Conservation (phyloP, 1,140 invertebrate genomes). For the Diorhabda carinulata region DNA sequence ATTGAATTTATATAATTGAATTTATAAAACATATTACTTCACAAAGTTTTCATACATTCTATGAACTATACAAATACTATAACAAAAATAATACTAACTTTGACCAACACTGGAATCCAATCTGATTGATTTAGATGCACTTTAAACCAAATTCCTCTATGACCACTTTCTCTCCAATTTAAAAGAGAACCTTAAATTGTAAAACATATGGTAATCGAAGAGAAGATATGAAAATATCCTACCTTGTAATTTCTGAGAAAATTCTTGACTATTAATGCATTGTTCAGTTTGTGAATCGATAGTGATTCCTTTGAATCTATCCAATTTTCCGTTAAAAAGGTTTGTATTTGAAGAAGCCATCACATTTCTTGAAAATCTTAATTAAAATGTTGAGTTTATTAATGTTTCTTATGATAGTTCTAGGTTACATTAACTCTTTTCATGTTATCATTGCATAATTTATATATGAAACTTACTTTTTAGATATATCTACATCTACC, state of each 20-base stretch:
- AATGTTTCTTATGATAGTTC: no score
- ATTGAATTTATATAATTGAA: no score
- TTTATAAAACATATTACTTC: no score
- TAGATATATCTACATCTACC: no score
- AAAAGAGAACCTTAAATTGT: slow-evolving; percentile 64
- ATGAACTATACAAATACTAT: no score
- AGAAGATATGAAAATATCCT: slow-evolving; percentile 19
- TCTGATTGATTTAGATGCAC: slow-evolving; percentile 64
- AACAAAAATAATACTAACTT: slow-evolving; percentile 47
- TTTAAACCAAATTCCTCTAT: slow-evolving; percentile 80
- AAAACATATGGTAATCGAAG: not conserved
- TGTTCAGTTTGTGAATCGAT: slow-evolving; percentile 59
- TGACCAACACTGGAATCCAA: slow-evolving; percentile 73
- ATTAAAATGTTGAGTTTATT: no score
- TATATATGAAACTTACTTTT: no score
- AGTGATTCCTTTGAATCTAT: slow-evolving; percentile 67
- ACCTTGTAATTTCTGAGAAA: slow-evolving; percentile 59
- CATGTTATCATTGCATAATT: no score
- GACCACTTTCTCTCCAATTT: slow-evolving; percentile 62
- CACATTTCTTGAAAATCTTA: no score
- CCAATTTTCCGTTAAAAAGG: slow-evolving; percentile 50
- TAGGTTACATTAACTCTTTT: no score
- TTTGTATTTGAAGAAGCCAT: not conserved
- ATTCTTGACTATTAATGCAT: slow-evolving; percentile 49
- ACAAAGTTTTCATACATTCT: no score